Evolutionary conservation across 1,140 invertebrate genomes (phyloP).

Genomic region (Medauroidea extradentata): DNA sequence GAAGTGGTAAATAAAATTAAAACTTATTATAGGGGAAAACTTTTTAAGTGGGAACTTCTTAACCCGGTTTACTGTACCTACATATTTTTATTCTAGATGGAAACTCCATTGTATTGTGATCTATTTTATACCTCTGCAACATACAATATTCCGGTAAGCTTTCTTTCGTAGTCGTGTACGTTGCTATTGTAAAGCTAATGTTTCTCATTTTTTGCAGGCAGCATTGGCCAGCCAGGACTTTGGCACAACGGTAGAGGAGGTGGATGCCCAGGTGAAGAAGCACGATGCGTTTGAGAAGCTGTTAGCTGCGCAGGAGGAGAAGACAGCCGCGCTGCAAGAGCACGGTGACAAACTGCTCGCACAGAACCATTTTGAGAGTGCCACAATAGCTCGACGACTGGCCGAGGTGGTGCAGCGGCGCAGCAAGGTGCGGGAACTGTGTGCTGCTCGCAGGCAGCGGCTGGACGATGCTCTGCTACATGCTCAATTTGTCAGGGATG

Average conservation of each 20-base stretch:
- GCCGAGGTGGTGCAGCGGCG: conserved; percentile 66
- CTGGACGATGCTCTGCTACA: conserved; percentile 79
- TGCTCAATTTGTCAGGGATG: conserved; percentile 87
- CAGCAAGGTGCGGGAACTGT: conserved; percentile 64
- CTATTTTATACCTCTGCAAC: too few species aligned
- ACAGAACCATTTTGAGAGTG: conserved; percentile 92
- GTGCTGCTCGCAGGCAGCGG: conserved; percentile 54
- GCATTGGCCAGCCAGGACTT: conserved; percentile 14
- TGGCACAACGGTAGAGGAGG: conserved; percentile 67
- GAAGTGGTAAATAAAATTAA: too few species aligned
- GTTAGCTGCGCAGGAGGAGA: conserved; percentile 80
- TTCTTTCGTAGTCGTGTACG: too few species aligned
- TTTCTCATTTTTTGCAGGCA: conserved; percentile 9
- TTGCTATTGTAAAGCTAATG: background rate
- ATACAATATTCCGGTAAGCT: background rate
- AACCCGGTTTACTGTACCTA: too few species aligned
- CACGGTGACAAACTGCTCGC: conserved; percentile 85
- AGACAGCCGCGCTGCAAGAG: conserved; percentile 74
- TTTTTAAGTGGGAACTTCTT: too few species aligned
- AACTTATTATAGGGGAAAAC: too few species aligned
- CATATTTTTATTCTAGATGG: too few species aligned
- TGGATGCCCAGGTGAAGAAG: conserved; percentile 80
- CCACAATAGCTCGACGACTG: conserved; percentile 70
- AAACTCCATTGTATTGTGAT: too few species aligned
- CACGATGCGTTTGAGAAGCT: conserved; percentile 89